phyloP scores from a whole-genome alignment of 2,888 invertebrate genomes.

The Gandaritis pyraliata region DNA sequence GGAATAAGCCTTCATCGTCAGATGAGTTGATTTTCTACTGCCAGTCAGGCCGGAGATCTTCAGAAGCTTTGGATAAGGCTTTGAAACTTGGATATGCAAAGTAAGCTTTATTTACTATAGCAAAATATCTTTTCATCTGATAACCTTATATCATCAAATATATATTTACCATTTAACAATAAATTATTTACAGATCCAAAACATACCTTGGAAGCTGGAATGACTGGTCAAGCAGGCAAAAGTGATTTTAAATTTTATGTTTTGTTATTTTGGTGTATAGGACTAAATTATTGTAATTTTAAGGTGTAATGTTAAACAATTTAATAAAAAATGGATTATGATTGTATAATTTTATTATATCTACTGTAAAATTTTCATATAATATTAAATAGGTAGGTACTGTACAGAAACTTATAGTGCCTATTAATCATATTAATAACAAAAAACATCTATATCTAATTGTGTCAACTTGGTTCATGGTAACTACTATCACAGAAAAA shows the following conservation, averaged over 20 bases:
- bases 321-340: slow-evolving; percentile 2
- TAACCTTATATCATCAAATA: too few relatives aligned
- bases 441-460: neutral
- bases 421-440: too few relatives aligned
- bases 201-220: slow-evolving; percentile 79
- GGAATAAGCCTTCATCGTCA: slow-evolving; percentile 65
- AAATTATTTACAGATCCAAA: slow-evolving; percentile 69
- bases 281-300: slow-evolving; percentile 14
- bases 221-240: slow-evolving; percentile 72
- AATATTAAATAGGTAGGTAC: too few relatives aligned
- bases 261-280: neutral
- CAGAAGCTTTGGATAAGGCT: slow-evolving; percentile 70
- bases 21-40: slow-evolving; percentile 79
- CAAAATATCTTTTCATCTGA: too few relatives aligned
- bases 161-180: too few relatives aligned
- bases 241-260: slow-evolving; percentile 21
- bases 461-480: neutral
- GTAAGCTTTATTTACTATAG: slow-evolving; percentile 47
- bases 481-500: slow-evolving; percentile 8
- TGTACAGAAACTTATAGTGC: too few relatives aligned
- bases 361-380: too few relatives aligned
- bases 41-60: slow-evolving; percentile 67
- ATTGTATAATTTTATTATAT: slow-evolving; percentile 2
- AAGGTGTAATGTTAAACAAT: slow-evolving; percentile 5
- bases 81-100: slow-evolving; percentile 74